Evolutionary conservation across 2,888 invertebrate genomes (phyloP).

Genomic region (Parapristionchus giblindavisi): DNA sequence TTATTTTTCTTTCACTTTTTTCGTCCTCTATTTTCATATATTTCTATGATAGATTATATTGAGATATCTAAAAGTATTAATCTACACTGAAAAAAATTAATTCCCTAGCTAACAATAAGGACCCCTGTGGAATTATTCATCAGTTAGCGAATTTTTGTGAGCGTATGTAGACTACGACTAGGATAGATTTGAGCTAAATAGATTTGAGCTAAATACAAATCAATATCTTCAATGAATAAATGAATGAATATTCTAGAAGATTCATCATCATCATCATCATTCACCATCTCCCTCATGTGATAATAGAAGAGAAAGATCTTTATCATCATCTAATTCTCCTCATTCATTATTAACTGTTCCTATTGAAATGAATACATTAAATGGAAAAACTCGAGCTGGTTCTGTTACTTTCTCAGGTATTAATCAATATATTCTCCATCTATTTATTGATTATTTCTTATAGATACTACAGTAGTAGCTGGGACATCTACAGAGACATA

Average conservation of each 20-base stretch:
- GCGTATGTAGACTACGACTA: too few species aligned
- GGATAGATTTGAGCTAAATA: too few species aligned
- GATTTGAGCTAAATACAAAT: too few species aligned
- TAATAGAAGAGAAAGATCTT: constrained; percentile 1
- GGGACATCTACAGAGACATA: constrained; percentile 44
- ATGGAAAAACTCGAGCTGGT: constrained; percentile 2
- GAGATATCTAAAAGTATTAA: too few species aligned
- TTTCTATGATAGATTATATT: too few species aligned
- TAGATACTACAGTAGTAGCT: constrained; percentile 14
- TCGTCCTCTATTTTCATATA: not conserved
- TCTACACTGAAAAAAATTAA: too few species aligned
- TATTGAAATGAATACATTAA: constrained; percentile 8
- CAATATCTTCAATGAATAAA: too few species aligned
- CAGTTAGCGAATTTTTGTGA: too few species aligned
- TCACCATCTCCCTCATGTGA: not conserved
- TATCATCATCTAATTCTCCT: constrained; percentile 1
- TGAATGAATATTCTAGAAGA: too few species aligned
- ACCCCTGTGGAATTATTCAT: too few species aligned
- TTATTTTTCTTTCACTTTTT: not conserved
- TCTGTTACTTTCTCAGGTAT: constrained; percentile 30
- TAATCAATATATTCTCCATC: not conserved
- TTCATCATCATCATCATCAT: constrained; percentile 10
- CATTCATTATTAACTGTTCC: constrained; percentile 13
- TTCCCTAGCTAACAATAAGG: too few species aligned
- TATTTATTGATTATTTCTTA: not conserved